phyloP scores from a whole-genome alignment of 92 coral and sea anemone genomes.

The Meandrina meandrites region DNA sequence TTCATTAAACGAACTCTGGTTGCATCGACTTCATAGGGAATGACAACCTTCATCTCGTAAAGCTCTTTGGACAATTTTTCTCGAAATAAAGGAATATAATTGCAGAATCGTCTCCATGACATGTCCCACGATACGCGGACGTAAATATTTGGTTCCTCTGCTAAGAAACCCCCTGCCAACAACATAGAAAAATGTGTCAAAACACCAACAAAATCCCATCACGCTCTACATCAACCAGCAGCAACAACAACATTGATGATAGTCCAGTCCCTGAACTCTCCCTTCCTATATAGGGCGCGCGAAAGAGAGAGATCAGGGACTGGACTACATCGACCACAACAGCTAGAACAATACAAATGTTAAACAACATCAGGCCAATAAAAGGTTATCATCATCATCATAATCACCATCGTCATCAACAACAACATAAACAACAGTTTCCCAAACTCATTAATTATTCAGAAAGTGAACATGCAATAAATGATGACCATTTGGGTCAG shows the following conservation, averaged over 20 bases:
- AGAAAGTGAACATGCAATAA: too few relatives aligned
- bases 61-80: conserved; percentile 37
- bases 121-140: conserved; percentile 35
- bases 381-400: too few relatives aligned
- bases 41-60: conserved; percentile 4
- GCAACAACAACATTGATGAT: neutral
- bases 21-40: conserved; percentile 10
- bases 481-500: too few relatives aligned
- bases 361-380: neutral
- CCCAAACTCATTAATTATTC: too few relatives aligned
- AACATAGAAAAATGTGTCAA: neutral
- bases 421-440: too few relatives aligned
- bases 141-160: conserved; percentile 21
- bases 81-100: conserved; percentile 10
- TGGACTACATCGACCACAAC: too few relatives aligned
- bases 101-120: conserved; percentile 47
- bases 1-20: conserved; percentile 53
- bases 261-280: too few relatives aligned
- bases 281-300: too few relatives aligned
- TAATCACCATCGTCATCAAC: too few relatives aligned
- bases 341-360: too few relatives aligned
- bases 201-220: neutral
- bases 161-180: neutral
- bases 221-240: too few relatives aligned
- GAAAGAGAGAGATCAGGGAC: too few relatives aligned